Percentiles rank a stretch among this genome's conserved stretches.
These are phyloP conservation scores for Rhynchomys soricoides DNA, from an alignment of 2,113 vertebrate genomes.

Conservation along the genomic window DNA sequence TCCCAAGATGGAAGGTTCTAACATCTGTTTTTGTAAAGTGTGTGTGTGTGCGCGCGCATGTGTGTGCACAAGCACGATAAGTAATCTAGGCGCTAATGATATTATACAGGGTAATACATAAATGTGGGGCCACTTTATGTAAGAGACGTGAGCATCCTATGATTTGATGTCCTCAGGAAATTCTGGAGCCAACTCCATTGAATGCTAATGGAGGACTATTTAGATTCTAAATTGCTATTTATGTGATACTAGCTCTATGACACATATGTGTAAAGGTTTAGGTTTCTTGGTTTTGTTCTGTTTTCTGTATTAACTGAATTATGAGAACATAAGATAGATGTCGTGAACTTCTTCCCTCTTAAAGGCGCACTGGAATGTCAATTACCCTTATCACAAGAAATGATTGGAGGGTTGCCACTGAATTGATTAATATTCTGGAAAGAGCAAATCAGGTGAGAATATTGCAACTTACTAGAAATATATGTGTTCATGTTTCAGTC, in stretches of 20 bases:
- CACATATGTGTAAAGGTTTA: not conserved
- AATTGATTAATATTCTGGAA: slow-evolving; percentile 94
- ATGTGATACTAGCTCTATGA: not conserved
- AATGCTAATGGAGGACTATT: not conserved
- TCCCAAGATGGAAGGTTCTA: not conserved
- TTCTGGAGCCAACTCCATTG: not conserved
- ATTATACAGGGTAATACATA: not conserved
- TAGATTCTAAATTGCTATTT: slow-evolving; percentile 19
- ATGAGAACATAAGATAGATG: not conserved
- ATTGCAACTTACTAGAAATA: slow-evolving; percentile 5
- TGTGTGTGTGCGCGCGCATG: not conserved
- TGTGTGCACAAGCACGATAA: not conserved
- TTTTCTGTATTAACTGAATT: slow-evolving; percentile 8
- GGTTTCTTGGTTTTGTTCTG: not conserved
- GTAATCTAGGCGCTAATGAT: not conserved
- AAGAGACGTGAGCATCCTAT: not conserved
- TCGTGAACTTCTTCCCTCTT: not conserved
- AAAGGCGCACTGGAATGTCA: slow-evolving; percentile 90
- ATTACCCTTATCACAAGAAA: slow-evolving; percentile 93
- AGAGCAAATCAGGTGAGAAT: slow-evolving; percentile 91
- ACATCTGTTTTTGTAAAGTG: not conserved
- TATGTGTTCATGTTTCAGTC: not conserved
- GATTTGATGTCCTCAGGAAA: not conserved
- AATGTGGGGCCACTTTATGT: not conserved
- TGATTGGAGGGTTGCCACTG: slow-evolving; percentile 92